Conservation (phyloP, 2,113 vertebrate genomes). For the Pithys albifrons region DNA sequence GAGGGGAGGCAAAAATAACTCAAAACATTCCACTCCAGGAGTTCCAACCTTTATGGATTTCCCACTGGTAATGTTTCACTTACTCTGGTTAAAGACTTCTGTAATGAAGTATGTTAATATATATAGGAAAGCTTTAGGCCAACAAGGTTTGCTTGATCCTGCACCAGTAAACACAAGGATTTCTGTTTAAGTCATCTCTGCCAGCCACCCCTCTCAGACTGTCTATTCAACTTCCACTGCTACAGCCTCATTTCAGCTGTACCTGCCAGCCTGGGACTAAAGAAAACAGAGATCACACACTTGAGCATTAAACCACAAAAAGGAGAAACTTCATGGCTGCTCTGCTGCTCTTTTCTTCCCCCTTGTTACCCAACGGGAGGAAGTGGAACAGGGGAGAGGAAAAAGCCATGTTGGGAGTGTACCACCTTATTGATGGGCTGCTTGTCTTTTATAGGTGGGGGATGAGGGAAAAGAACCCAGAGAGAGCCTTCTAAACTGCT, state of each 20-base stretch:
- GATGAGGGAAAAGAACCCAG: background rate
- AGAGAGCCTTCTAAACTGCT: background rate
- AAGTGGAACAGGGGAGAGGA: background rate
- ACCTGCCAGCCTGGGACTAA: background rate
- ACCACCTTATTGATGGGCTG: background rate
- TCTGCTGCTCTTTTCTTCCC: background rate
- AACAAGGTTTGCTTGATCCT: constrained; percentile 30
- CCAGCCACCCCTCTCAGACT: background rate
- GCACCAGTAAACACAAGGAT: constrained; percentile 24
- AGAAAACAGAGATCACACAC: background rate
- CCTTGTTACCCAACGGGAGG: background rate
- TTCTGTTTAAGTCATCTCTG: constrained; percentile 7
- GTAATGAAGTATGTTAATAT: constrained; percentile 7
- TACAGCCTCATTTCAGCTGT: background rate
- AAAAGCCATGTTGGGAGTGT: background rate
- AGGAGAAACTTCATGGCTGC: background rate
- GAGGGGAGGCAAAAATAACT: constrained; percentile 7
- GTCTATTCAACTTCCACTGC: constrained; percentile 25
- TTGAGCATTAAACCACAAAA: background rate
- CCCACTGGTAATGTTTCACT: constrained; percentile 19
- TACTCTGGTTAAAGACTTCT: background rate
- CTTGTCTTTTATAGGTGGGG: background rate
- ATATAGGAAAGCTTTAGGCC: background rate
- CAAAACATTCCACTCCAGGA: background rate
- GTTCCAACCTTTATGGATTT: constrained; percentile 39